phyloP scores from a whole-genome alignment of 2,888 invertebrate species.

The Morpho achilles region DNA sequence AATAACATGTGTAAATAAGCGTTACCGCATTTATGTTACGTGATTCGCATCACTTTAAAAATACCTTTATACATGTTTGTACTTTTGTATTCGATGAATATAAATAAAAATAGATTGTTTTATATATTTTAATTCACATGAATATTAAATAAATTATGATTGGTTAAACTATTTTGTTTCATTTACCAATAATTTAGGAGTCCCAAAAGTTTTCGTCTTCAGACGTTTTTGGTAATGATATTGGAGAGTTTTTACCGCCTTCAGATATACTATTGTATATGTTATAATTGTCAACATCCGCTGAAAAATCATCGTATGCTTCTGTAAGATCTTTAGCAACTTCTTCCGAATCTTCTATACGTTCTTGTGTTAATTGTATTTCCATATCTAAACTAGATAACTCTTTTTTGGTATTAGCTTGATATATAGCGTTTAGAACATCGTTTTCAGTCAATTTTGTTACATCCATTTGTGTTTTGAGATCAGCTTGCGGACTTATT shows the following conservation, averaged over 20 bases:
- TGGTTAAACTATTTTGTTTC: conserved; percentile 45
- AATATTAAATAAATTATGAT: conserved; percentile 61
- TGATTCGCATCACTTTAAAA: conserved; percentile 15
- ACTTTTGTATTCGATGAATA: conserved; percentile 67
- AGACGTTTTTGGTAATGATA: conserved; percentile 49
- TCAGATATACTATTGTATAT: conserved; percentile 51
- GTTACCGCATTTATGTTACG: conserved; percentile 13
- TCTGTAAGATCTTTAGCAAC: conserved; percentile 27
- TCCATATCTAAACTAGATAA: conserved; percentile 40
- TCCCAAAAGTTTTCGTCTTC: conserved; percentile 65
- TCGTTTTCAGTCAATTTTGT: conserved; percentile 39
- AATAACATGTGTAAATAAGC: conserved; percentile 12
- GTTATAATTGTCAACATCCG: conserved; percentile 56
- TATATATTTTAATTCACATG: conserved; percentile 63
- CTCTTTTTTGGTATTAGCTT: conserved; percentile 33
- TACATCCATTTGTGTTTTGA: conserved; percentile 23
- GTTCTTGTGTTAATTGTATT: conserved; percentile 36
- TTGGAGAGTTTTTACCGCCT: conserved; percentile 41
- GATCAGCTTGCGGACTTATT: no score
- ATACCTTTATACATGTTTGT: conserved; percentile 51
- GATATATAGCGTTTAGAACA: conserved; percentile 44
- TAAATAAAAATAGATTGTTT: conserved; percentile 30
- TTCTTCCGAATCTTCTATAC: conserved; percentile 33
- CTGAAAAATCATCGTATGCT: conserved; percentile 47
- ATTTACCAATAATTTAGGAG: conserved; percentile 36